A percentile compares a stretch with the other conserved stretches of the same genome.
Evolutionary conservation across 2,797 vertebrate genomes (phyloP).

Genomic region (Megalops cyprinoides): DNA sequence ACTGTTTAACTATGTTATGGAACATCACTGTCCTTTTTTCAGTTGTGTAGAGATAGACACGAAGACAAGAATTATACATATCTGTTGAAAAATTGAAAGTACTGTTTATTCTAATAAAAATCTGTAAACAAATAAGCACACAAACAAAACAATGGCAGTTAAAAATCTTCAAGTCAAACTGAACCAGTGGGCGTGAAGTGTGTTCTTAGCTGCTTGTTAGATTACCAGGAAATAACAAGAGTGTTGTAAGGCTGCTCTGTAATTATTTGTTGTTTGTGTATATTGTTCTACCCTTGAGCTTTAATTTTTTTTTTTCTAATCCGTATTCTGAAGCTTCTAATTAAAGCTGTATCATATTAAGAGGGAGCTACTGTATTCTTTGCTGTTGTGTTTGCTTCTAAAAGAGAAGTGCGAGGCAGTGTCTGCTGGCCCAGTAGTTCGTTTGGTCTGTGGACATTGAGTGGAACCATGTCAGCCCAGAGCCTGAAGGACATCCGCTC

Average conservation of each 20-base stretch:
- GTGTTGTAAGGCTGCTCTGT: constrained; percentile 1
- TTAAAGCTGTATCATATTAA: background rate
- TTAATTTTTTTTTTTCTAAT: background rate
- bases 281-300: constrained; percentile 7
- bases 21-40: background rate
- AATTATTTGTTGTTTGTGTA: constrained; percentile 25
- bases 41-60: background rate
- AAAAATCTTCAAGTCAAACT: background rate
- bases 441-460: constrained; percentile 62
- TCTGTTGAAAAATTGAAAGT: background rate
- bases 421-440: constrained; percentile 57
- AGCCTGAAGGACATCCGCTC: constrained; percentile 68
- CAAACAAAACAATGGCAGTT: background rate
- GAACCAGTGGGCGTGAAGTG: background rate
- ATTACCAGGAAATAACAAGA: background rate
- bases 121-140: background rate
- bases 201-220: constrained; percentile 18
- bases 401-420: background rate
- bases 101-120: background rate
- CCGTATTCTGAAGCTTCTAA: background rate
- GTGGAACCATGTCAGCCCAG: constrained; percentile 51
- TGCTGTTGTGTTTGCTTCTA: background rate
- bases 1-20: background rate
- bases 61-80: background rate
- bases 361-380: background rate